Evolutionary conservation across 2,113 vertebrate genomes (phyloP), one percentile per base, ranked within the genome.

Genomic region (Australoheros scitulus): DNA sequence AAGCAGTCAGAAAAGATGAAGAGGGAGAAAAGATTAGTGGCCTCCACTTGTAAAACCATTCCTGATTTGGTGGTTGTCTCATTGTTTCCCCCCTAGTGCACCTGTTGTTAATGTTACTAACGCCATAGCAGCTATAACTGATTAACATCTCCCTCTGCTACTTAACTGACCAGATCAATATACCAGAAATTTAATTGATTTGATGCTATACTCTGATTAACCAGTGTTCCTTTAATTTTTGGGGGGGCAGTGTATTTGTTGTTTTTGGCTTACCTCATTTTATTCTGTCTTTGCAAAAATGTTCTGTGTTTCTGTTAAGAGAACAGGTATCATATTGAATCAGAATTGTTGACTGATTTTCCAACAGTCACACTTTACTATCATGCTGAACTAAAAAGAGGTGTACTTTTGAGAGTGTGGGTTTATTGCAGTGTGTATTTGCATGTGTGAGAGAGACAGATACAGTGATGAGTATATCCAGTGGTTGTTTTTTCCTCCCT

Each of bases 311-410:
- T 76, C 56, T 56, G 61, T 76, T 72, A 77, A 81, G 80, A 82
- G 82, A 52, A 32, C 22, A 3, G 80, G 61, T 61, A 55, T 88
- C 77, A 60, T 72, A 47, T 32, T 72, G 68, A 85, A 90, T 93
- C 59, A 81, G 87, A 68, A 76, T 82, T 84, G 68, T 77, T 79
- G 79, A 56, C 77, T 85, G 87, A 90, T 92, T 92, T 84, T 77
- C 59, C 20, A 79, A 68, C 68, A 61, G 64, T 75, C 68, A 68
- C 64, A 75, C 43, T 75, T 36, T 26, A 81, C 58, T 77, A 22
- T 76, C 68, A 24, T 70, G 70, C 20, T 81, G 76, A 64, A 32
- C 61, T 78, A 26, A n/a, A 34, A 55, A 80, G 57, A 77, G 61
- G 14, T 34, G 7, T 43, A 80, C 58, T 57, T 5, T 60, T 68